phyloP scores from a whole-genome alignment of 1,140 invertebrate genomes.

The Pogonus chalceus region DNA sequence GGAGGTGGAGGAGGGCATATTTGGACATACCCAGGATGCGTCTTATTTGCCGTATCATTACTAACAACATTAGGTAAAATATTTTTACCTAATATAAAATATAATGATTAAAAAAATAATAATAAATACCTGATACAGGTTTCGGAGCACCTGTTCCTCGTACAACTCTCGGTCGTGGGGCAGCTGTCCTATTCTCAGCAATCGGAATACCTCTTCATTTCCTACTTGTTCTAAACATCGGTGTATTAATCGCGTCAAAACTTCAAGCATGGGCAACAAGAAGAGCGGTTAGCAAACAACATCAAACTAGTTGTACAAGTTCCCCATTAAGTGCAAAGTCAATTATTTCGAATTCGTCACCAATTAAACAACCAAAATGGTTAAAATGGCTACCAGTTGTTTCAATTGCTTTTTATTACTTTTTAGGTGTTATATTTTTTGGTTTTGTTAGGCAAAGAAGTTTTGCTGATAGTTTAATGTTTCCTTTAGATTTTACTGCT shows the following conservation, averaged over 20 bases:
- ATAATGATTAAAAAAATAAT: background rate
- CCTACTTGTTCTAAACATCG: conserved; percentile 50
- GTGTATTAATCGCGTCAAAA: conserved; percentile 43
- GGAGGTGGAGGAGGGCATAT: conserved; percentile 40
- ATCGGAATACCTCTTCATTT: conserved; percentile 51
- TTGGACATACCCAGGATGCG: conserved; percentile 51
- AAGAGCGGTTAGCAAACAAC: conserved; percentile 19
- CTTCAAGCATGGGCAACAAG: conserved; percentile 37
- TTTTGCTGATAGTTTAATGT: conserved; percentile 46
- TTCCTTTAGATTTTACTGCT: conserved; percentile 58
- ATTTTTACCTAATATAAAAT: background rate
- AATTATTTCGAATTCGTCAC: conserved; percentile 20
- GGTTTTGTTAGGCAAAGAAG: conserved; percentile 44
- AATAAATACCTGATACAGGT: conserved; percentile 37
- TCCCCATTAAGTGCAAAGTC: conserved; percentile 17
- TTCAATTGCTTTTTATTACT: conserved; percentile 43
- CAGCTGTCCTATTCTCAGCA: conserved; percentile 46
- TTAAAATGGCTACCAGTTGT: conserved; percentile 37
- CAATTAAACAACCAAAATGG: conserved; percentile 28
- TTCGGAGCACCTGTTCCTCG: conserved; percentile 52
- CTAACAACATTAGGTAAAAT: conserved; percentile 48
- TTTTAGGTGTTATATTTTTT: conserved; percentile 47
- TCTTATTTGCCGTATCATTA: conserved; percentile 48
- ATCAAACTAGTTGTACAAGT: conserved; percentile 5
- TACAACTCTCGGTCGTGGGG: conserved; percentile 44